Evolutionary conservation across 2,888 invertebrate species (phyloP), one percentile per base, ranked within the genome.

Genomic region (Hypselothyrea guttata): DNA sequence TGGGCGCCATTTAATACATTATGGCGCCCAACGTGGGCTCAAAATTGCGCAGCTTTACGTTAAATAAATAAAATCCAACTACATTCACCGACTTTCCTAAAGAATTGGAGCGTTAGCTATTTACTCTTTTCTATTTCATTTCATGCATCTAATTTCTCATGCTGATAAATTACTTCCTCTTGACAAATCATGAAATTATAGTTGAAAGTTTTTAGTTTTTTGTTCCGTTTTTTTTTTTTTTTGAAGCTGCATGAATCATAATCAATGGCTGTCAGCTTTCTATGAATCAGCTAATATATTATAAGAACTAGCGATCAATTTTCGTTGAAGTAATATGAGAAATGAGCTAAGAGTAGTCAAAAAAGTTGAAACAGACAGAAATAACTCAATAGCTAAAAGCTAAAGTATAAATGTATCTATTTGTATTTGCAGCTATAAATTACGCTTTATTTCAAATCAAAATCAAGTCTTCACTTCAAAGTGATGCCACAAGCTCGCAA

Each of bases 101-200:
- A n/a, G n/a, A n/a, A n/a, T n/a, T n/a, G n/a, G n/a, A n/a, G n/a
- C 9, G 3, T 18, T 31, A 15, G 11, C n/a, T 18, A 31, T 35
- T 12, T 16, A 31, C 4, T n/a, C n/a, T 22, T 4, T 42, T n/a
- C n/a, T 22, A 4, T 42, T 27, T 18, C 18, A 8, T 41, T 33
- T 16, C 0, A 18, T 38, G 28, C 16, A 60, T 18, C 16, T 3
- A 38, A 12, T 53, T 54, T 42, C 7, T 12, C 22, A 15, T 51
- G 15, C 11, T 60, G 47, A 67, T 61, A 41, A 48, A 67, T 66
- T 28, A 48, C 44, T 67, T 66, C 68, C 66, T 51, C 12, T 33
- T 13, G 13, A 57, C n/a, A 47, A 64, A 47, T 54, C 31, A 28
- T 12, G 4, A 22, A 30, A 37, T 27, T 15, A 35, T 30, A 45